Base-by-base conservation (phyloP, 2,888 invertebrate genomes). In the Xylocampa areola region DNA sequence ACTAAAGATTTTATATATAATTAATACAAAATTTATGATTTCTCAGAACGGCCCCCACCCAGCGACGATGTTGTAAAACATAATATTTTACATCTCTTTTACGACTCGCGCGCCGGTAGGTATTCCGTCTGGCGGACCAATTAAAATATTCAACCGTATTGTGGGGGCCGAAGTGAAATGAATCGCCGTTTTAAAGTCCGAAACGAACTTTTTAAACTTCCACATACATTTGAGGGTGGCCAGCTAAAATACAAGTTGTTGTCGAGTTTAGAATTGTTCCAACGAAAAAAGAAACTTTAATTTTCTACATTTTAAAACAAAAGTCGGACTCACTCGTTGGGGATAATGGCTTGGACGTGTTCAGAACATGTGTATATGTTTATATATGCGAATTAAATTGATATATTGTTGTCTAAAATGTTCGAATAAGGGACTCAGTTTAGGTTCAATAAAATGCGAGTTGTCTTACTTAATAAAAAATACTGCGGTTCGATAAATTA, bases 211-310 rank as follows among this genome's bases (percentile, higher is more conserved):
- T 91, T 90, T 84, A 85, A 92, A 93, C 84, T 92, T 91, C 89
- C 87, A 76, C 87, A 91, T 91, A 90, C 92, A 91, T 90, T 90
- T 87, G 88, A 90, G 91, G 90, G 89, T 81, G 82, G 76, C 80
- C 84, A 73, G 88, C 90, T 94, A 92, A 94, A 92, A 94, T 83
- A 89, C 86, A 94, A 93, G 93, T 93, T 93, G 88, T 77, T 81
- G 70, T 66, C 86, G 88, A 89, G 91, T 90, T 92, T 90, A 87
- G 91, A 89, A 92, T 90, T 91, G 92, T 90, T 90, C 69, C 82
- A 73, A 79, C 87, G 85, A 89, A 92, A 92, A 92, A 93, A 90
- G 88, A 85, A 92, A 91, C 85, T 92, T 92, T 90, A 91, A 92
- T 92, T 92, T 74, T 87, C 85, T 89, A 90, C 89, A 86, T 89